Percentiles rank a stretch among this genome's conserved stretches.
phyloP scores from a whole-genome alignment of 2,888 invertebrate genomes.

The Globia sparganii region DNA sequence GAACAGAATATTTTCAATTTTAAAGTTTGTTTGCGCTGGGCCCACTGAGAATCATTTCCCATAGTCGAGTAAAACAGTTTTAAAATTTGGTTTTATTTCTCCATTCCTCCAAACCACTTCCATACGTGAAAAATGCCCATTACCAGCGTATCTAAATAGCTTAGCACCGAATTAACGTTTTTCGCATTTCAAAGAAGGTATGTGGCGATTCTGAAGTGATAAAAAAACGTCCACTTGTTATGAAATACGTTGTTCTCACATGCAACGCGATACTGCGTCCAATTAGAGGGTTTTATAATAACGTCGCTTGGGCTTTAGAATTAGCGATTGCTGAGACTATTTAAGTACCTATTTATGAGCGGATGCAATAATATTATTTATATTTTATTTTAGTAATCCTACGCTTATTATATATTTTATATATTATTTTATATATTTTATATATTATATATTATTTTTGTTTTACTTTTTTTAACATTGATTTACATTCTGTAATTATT shows the following conservation, averaged over 20 bases:
- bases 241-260: constrained; percentile 42
- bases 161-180: constrained; percentile 17
- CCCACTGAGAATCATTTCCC: too few species aligned
- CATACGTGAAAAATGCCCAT: not conserved
- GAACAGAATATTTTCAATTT: too few species aligned
- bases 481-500: too few species aligned
- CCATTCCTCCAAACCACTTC: not conserved
- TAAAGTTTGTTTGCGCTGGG: too few species aligned
- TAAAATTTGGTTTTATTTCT: not conserved
- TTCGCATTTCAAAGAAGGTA: constrained; percentile 18
- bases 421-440: too few species aligned
- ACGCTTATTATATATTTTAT: too few species aligned
- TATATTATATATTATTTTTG: too few species aligned
- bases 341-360: not conserved
- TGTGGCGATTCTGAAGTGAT: constrained; percentile 26
- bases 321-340: not conserved
- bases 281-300: constrained; percentile 55
- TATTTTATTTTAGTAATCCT: too few species aligned
- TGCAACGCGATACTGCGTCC: constrained; percentile 53
- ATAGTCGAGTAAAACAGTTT: not conserved
- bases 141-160: constrained; percentile 21
- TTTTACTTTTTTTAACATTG: too few species aligned
- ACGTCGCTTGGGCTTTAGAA: constrained; percentile 18
- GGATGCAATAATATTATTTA: not conserved
- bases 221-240: constrained; percentile 33